phyloP scores from a whole-genome alignment of 2,888 invertebrate genomes.

The Philopedon plagiatum region DNA sequence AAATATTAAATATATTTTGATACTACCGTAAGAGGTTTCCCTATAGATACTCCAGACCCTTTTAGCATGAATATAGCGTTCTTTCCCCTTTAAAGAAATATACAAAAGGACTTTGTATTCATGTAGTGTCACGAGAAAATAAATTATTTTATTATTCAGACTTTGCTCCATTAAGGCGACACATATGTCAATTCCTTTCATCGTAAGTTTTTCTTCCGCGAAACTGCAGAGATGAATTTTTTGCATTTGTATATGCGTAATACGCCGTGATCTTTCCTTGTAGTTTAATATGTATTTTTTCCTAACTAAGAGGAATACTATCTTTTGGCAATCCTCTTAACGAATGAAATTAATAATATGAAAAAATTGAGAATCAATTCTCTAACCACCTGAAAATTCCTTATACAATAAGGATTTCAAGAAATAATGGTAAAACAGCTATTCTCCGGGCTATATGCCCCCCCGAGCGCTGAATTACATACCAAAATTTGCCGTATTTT shows the following conservation, averaged over 20 bases:
- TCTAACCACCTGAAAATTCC: no score
- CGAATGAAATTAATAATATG: no score
- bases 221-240: constrained; percentile 14
- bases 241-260: constrained; percentile 12
- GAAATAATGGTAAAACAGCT: no score
- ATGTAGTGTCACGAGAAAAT: constrained; percentile 20
- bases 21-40: background rate
- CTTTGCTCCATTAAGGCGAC: constrained; percentile 18
- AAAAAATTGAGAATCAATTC: no score
- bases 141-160: constrained; percentile 25
- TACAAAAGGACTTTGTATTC: constrained; percentile 14
- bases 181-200: constrained; percentile 21
- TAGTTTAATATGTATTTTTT: constrained; percentile 3
- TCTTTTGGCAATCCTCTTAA: no score
- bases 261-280: background rate
- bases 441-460: no score
- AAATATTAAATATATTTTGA: no score
- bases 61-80: background rate
- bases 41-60: background rate
- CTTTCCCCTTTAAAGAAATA: constrained; percentile 7
- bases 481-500: no score
- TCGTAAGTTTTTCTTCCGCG: constrained; percentile 11
- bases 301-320: no score
- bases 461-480: no score
- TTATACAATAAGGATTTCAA: no score